A percentile compares a stretch with the other conserved stretches of the same genome.
Evolutionary conservation across 2,797 vertebrate genomes (phyloP).

Genomic region (Enteromius thamalakanensis): DNA sequence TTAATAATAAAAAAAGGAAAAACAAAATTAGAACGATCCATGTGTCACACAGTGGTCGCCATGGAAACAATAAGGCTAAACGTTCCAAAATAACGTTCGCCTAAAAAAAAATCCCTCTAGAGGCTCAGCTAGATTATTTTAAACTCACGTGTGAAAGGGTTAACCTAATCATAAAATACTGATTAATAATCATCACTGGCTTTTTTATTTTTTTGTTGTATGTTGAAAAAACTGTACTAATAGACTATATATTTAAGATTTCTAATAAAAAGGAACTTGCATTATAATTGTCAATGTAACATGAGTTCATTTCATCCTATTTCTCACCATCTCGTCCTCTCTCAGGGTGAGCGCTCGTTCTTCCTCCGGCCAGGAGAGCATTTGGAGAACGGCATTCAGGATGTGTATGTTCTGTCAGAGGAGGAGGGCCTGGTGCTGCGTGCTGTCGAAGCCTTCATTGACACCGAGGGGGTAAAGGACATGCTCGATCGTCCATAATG

Average conservation of each 20-base stretch:
- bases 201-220: not conserved
- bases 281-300: not conserved
- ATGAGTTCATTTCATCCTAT: not conserved
- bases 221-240: not conserved
- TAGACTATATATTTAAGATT: not conserved
- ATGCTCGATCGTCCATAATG: not conserved
- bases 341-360: conserved; percentile 89
- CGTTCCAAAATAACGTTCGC: too few relatives aligned
- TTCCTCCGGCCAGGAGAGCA: conserved; percentile 87
- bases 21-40: too few relatives aligned
- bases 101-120: too few relatives aligned
- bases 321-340: not conserved
- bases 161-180: not conserved
- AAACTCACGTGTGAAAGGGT: too few relatives aligned
- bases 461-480: conserved; percentile 57
- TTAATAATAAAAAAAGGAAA: too few relatives aligned
- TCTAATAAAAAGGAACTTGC: not conserved
- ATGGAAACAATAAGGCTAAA: too few relatives aligned
- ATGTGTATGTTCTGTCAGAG: conserved; percentile 87
- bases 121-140: too few relatives aligned
- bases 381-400: conserved; percentile 85
- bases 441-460: conserved; percentile 81
- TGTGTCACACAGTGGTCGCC: too few relatives aligned
- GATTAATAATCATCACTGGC: not conserved
- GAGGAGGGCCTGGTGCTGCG: conserved; percentile 87